phyloP scores from a whole-genome alignment of 2,797 vertebrate genomes.

The Lepus oiostolus region DNA sequence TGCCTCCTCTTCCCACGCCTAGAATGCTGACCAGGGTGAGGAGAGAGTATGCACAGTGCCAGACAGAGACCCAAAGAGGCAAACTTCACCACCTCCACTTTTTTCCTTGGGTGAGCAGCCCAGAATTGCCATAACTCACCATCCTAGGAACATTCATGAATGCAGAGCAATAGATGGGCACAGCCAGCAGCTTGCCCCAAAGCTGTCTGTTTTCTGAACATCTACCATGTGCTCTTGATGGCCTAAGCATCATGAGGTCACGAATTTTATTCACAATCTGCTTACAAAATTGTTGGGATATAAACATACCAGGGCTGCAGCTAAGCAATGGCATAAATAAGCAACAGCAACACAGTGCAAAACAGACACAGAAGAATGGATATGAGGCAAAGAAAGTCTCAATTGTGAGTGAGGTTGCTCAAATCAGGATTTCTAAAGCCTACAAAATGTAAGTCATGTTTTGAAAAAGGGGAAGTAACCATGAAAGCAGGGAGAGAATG shows the following conservation, averaged over 20 bases:
- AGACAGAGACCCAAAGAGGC: neutral
- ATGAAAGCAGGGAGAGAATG: neutral
- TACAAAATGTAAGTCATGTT: neutral
- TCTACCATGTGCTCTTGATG: constrained; percentile 20
- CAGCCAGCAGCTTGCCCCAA: neutral
- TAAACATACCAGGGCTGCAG: neutral
- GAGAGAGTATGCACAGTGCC: neutral
- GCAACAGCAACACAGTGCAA: neutral
- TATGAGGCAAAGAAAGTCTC: neutral
- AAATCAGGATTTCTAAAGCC: constrained; percentile 17
- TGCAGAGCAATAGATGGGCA: neutral
- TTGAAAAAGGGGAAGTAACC: neutral
- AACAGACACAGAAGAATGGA: neutral
- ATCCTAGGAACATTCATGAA: neutral
- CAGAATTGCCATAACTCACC: constrained; percentile 19
- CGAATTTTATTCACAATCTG: neutral
- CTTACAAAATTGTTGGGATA: neutral
- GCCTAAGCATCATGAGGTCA: neutral
- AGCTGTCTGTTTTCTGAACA: constrained; percentile 54
- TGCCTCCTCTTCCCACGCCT: constrained; percentile 39
- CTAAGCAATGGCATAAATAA: constrained; percentile 1
- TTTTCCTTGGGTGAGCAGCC: constrained; percentile 1
- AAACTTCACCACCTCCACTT: neutral
- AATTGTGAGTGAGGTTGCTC: neutral
- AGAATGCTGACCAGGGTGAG: constrained; percentile 57